Percentiles rank a stretch among this genome's conserved stretches.
phyloP scores from a whole-genome alignment of 2,113 vertebrate genomes.

The Epinephelus fuscoguttatus region DNA sequence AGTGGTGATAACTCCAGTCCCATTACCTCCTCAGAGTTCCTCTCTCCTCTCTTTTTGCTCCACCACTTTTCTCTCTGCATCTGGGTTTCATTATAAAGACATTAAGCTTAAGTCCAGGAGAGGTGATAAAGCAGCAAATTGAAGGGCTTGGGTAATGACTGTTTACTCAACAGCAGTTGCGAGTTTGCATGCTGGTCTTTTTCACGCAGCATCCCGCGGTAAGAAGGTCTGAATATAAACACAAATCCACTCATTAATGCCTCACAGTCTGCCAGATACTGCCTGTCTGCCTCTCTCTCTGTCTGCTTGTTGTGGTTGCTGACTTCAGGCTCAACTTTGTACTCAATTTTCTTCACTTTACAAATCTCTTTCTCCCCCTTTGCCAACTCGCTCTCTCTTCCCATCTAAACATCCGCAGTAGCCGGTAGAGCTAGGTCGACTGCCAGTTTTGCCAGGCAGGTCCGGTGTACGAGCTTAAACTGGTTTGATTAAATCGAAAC shows the following conservation, averaged over 20 bases:
- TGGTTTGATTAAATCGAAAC: no score
- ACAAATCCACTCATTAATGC: slow-evolving; percentile 35
- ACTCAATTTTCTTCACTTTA: not conserved
- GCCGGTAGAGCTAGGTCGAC: no score
- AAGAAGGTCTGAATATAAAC: slow-evolving; percentile 24
- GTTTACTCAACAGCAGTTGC: slow-evolving; percentile 70
- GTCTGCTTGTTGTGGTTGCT: slow-evolving; percentile 13
- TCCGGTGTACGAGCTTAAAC: no score
- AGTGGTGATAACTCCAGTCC: slow-evolving; percentile 49
- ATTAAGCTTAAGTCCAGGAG: slow-evolving; percentile 69
- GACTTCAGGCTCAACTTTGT: slow-evolving; percentile 19
- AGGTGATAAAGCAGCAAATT: slow-evolving; percentile 76
- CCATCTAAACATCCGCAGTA: not conserved
- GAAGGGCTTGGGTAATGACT: slow-evolving; percentile 71
- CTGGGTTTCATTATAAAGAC: slow-evolving; percentile 68
- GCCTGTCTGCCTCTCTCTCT: slow-evolving; percentile 5
- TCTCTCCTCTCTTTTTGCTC: slow-evolving; percentile 9
- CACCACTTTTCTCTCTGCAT: slow-evolving; percentile 50
- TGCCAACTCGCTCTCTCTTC: not conserved
- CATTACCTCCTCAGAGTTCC: slow-evolving; percentile 55
- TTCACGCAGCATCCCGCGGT: slow-evolving; percentile 51
- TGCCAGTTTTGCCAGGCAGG: no score
- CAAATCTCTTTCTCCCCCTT: not conserved
- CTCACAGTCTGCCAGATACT: not conserved
- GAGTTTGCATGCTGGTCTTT: slow-evolving; percentile 44